Evolutionary conservation across 2,797 vertebrate species (phyloP).

Genomic region (Falco berigora): DNA sequence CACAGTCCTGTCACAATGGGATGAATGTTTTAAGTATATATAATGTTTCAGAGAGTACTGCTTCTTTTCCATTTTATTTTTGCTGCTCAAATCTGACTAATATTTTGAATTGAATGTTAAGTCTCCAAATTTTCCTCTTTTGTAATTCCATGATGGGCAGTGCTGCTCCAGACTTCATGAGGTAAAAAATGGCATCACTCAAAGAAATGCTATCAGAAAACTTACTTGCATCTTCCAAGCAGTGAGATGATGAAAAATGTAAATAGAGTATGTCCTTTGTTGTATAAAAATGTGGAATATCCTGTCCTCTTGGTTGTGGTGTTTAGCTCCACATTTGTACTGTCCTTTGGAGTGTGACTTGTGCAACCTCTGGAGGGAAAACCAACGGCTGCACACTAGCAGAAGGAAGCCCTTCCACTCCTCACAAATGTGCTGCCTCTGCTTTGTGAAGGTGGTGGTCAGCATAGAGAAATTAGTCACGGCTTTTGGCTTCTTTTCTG

Average conservation of each 20-base stretch:
- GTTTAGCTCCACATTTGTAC: background rate
- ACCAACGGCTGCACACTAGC: fast-evolving
- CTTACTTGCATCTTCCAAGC: background rate
- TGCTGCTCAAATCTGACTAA: background rate
- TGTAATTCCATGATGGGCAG: background rate
- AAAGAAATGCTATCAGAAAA: background rate
- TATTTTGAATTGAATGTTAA: background rate
- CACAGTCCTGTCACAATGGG: background rate
- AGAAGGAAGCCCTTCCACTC: background rate
- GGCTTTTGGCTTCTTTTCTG: background rate
- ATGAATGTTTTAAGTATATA: background rate
- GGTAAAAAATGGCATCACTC: background rate
- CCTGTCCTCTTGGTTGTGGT: no score
- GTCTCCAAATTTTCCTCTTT: background rate
- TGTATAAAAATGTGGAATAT: background rate
- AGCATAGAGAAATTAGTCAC: background rate
- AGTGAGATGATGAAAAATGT: background rate
- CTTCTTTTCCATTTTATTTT: background rate
- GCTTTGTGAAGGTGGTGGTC: background rate
- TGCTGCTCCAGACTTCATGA: background rate
- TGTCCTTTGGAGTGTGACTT: background rate
- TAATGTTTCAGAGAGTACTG: background rate
- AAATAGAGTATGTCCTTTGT: background rate
- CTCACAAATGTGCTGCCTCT: background rate
- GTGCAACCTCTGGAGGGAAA: background rate